phyloP scores from a whole-genome alignment of 2,888 invertebrate genomes.

The Acanthosepion pharaonis region DNA sequence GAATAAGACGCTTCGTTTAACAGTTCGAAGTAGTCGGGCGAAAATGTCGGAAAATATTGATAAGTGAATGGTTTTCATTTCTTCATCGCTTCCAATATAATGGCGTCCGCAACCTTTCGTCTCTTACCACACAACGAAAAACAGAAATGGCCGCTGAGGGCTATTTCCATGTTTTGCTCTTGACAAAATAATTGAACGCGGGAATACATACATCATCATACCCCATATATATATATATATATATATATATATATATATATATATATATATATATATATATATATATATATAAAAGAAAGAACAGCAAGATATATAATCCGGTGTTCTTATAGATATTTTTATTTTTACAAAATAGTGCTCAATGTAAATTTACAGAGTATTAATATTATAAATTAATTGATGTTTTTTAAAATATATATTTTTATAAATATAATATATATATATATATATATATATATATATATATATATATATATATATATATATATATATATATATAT shows the following conservation, averaged over 20 bases:
- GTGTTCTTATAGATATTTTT: no score
- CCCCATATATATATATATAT: not conserved
- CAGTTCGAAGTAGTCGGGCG: not conserved
- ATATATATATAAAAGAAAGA: no score
- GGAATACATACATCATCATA: not conserved
- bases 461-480: conserved; percentile 9
- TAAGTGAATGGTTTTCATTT: not conserved
- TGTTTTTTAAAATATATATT: no score
- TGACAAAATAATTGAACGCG: not conserved
- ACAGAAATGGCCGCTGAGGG: not conserved
- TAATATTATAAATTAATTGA: no score
- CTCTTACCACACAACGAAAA: not conserved
- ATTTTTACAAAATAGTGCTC: no score
- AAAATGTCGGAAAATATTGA: not conserved
- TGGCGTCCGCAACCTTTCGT: not conserved
- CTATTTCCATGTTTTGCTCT: not conserved
- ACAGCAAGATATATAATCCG: no score
- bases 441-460: not conserved
- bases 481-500: not conserved
- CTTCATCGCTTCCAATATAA: not conserved
- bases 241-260: not conserved
- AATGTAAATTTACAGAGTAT: no score
- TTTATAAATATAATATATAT: no score
- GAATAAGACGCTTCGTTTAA: not conserved
- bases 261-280: no score